Evolutionary conservation across 1,140 invertebrate species (phyloP).

Genomic region (Trachelipus rathkii): DNA sequence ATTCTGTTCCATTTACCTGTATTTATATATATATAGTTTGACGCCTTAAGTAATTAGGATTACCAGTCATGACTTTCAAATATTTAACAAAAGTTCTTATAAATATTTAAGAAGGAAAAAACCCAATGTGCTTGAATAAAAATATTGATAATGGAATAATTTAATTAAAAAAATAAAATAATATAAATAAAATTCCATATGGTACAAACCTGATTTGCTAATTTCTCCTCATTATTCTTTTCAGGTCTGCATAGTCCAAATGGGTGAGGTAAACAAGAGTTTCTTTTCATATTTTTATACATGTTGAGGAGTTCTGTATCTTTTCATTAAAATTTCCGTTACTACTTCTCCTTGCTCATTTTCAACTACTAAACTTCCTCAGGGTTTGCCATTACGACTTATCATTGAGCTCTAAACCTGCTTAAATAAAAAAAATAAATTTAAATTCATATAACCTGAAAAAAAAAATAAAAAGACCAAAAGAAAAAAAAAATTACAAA

Average conservation of each 20-base stretch:
- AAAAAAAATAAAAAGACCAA: conserved; percentile 29
- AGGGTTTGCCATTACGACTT: conserved; percentile 97
- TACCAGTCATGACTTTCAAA: neutral
- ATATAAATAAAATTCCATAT: too few species aligned
- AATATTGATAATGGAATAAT: too few species aligned
- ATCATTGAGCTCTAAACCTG: conserved; percentile 98
- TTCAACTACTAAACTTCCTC: conserved; percentile 99
- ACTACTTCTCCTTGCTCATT: conserved; percentile 99
- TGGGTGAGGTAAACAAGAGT: conserved; percentile 98
- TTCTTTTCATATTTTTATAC: conserved; percentile 99
- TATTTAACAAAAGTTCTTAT: neutral
- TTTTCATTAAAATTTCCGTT: conserved; percentile 98
- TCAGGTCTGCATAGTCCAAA: conserved; percentile 95
- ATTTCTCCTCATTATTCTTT: conserved; percentile 97
- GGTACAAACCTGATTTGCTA: conserved; percentile 80
- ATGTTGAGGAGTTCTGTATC: conserved; percentile 99
- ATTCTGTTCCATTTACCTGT: conserved; percentile 88
- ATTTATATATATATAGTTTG: too few species aligned
- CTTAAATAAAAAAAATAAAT: conserved; percentile 8
- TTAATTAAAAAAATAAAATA: too few species aligned
- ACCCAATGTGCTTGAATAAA: too few species aligned
- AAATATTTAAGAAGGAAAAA: too few species aligned
- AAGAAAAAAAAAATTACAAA: too few species aligned
- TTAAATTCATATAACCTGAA: neutral
- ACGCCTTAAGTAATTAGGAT: neutral